These are phyloP conservation scores for Argya squamiceps DNA, from an alignment of 2,797 vertebrate genomes.

Conservation along the genomic window DNA sequence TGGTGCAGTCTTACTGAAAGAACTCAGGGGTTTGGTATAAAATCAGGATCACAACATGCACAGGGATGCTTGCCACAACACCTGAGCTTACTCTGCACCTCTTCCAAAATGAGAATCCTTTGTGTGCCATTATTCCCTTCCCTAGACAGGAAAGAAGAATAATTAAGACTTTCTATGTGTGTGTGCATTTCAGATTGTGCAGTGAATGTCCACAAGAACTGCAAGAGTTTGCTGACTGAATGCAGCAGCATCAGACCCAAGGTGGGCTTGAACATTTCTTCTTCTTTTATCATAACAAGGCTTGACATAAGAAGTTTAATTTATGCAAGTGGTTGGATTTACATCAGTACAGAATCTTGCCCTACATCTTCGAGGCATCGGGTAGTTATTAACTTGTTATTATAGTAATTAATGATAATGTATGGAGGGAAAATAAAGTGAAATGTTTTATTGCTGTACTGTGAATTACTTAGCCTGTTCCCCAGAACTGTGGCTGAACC, in stretches of 20 bases:
- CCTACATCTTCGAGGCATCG: not conserved
- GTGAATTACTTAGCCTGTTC: not conserved
- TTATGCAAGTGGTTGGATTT: not conserved
- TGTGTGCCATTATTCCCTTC: not conserved
- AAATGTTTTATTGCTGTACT: not conserved
- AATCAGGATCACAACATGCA: not conserved
- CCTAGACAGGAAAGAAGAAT: not conserved
- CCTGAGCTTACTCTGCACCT: not conserved
- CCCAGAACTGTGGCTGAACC: not conserved
- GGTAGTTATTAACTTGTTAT: not conserved
- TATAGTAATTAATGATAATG: not conserved
- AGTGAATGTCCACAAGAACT: slow-evolving; percentile 90
- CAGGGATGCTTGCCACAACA: not conserved
- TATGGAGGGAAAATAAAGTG: not conserved
- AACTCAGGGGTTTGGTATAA: not conserved
- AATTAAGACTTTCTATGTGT: not conserved
- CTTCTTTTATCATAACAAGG: not conserved
- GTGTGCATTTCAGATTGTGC: slow-evolving; percentile 81
- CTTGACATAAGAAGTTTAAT: not conserved
- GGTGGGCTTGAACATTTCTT: slow-evolving; percentile 73
- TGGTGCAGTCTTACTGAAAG: not conserved
- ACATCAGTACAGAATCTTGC: not conserved
- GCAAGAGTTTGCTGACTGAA: slow-evolving; percentile 86
- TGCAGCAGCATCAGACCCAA: slow-evolving; percentile 86
- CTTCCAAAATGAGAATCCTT: not conserved